phyloP scores from a whole-genome alignment of 2,797 vertebrate genomes.

The Eremophila alpestris region DNA sequence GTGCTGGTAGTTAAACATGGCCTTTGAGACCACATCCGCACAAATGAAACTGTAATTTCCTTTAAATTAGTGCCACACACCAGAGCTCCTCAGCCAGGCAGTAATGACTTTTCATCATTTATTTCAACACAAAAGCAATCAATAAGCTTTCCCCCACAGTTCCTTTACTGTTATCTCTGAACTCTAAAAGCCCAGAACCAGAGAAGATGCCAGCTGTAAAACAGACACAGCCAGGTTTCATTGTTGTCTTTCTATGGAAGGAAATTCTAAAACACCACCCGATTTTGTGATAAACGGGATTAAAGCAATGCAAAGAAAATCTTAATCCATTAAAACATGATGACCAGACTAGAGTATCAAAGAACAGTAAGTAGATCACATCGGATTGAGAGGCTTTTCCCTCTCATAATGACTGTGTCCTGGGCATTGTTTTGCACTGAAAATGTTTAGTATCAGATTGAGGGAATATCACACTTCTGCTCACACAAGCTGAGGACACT shows the following conservation, averaged over 20 bases:
- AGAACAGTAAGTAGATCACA: not conserved
- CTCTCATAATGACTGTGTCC: not conserved
- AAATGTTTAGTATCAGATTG: not conserved
- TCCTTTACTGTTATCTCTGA: not conserved
- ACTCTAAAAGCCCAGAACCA: not conserved
- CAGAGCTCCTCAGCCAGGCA: not conserved
- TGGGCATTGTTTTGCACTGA: not conserved
- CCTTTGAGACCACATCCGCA: not conserved
- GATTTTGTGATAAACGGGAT: not conserved
- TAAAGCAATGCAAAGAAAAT: not conserved
- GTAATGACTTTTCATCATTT: constrained; percentile 11
- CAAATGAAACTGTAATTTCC: constrained; percentile 48
- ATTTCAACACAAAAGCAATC: constrained; percentile 35
- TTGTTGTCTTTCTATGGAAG: not conserved
- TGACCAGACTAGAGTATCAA: not conserved
- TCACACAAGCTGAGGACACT: not conserved
- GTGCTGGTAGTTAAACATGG: constrained; percentile 1
- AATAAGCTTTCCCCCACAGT: not conserved
- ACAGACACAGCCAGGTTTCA: not conserved
- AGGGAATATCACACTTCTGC: not conserved
- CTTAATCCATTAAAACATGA: not conserved
- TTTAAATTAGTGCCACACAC: constrained; percentile 23
- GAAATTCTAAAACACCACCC: not conserved
- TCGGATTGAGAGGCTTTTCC: not conserved
- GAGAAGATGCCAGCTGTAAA: not conserved